Evolutionary conservation across 2,113 vertebrate species (phyloP).

Genomic region (Pseudopodoces humilis): DNA sequence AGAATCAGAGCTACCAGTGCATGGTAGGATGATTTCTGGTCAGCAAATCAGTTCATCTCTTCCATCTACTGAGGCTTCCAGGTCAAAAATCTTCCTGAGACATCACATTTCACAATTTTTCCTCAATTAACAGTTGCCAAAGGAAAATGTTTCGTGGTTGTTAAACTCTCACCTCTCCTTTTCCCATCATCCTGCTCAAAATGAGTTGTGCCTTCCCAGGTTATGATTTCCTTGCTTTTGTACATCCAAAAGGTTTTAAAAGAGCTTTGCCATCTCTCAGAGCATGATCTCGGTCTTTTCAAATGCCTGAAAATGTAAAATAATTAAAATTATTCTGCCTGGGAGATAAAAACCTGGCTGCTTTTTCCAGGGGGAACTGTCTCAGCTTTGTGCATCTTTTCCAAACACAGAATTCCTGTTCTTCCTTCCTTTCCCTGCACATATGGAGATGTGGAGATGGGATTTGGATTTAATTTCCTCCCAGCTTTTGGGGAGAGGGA

Average conservation of each 20-base stretch:
- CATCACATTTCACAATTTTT: not conserved
- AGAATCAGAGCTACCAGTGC: not conserved
- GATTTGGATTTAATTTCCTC: not conserved
- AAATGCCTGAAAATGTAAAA: not conserved
- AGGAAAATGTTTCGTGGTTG: not conserved
- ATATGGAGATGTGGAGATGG: not conserved
- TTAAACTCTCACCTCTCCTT: not conserved
- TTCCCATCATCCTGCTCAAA: not conserved
- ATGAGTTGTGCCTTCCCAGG: not conserved
- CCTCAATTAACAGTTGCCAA: not conserved
- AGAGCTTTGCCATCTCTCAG: not conserved
- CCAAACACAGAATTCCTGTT: not conserved
- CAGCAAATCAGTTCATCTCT: not conserved
- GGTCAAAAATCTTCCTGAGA: not conserved
- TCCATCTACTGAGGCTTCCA: not conserved
- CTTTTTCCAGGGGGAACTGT: rapidly evolving
- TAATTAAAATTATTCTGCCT: not conserved
- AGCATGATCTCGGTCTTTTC: not conserved
- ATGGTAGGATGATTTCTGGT: not conserved
- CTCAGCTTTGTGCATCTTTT: not conserved
- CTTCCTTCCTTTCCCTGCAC: rapidly evolving
- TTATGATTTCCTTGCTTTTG: not conserved
- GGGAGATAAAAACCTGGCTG: not conserved
- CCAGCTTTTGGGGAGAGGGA: too few relatives aligned
- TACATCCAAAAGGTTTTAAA: not conserved